Conservation (phyloP, 2,888 invertebrate species). For the Gastrophysa polygoni region DNA sequence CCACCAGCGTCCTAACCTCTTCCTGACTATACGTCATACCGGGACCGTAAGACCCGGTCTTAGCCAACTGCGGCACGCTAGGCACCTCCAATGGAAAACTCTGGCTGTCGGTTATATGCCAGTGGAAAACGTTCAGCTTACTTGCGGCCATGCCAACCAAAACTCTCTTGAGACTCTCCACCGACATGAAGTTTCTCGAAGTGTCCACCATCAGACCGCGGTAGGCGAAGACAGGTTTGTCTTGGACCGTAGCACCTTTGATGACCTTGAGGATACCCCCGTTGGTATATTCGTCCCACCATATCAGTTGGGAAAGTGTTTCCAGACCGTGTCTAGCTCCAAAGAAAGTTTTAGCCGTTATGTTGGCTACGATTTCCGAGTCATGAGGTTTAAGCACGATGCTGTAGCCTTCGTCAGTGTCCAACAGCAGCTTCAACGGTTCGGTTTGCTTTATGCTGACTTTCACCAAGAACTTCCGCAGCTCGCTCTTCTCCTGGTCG, state of each 20-base stretch:
- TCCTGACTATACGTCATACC: constrained; percentile 70
- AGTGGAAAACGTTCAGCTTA: constrained; percentile 92
- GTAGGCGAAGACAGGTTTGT: constrained; percentile 79
- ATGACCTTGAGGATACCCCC: constrained; percentile 68
- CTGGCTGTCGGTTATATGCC: constrained; percentile 91
- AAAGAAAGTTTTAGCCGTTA: constrained; percentile 72
- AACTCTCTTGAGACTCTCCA: constrained; percentile 72
- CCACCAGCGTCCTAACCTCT: constrained; percentile 74
- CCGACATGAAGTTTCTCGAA: constrained; percentile 85
- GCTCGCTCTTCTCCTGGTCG: constrained; percentile 44
- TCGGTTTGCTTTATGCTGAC: constrained; percentile 63
- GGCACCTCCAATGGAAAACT: constrained; percentile 87
- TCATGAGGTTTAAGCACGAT: constrained; percentile 63
- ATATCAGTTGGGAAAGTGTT: constrained; percentile 79
- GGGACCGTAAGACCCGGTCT: constrained; percentile 85
- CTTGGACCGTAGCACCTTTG: constrained; percentile 71
- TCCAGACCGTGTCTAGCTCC: constrained; percentile 80
- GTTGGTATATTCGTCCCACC: constrained; percentile 71
- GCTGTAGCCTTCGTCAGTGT: constrained; percentile 78
- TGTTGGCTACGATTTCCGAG: constrained; percentile 63
- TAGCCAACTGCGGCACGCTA: constrained; percentile 76
- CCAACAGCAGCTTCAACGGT: constrained; percentile 64
- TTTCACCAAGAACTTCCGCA: constrained; percentile 57
- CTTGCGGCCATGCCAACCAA: constrained; percentile 88
- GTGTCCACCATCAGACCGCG: constrained; percentile 91